phyloP scores from a whole-genome alignment of 2,888 invertebrate genomes.

The Melinaea marsaeus region DNA sequence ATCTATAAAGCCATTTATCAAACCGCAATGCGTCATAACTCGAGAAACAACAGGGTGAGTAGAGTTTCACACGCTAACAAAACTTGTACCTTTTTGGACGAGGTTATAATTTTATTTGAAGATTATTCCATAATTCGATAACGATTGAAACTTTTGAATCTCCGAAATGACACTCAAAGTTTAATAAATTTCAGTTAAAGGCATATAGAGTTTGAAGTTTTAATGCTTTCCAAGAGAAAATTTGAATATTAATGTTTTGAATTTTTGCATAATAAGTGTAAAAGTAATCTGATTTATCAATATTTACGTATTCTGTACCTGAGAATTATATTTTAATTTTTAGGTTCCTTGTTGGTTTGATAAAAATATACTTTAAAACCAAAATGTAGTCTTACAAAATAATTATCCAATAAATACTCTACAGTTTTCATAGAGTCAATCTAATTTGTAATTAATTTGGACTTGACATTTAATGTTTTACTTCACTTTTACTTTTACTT shows the following conservation, averaged over 20 bases:
- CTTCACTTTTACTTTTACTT: too few relatives aligned
- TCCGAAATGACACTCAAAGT: constrained; percentile 27
- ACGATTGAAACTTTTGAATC: constrained; percentile 23
- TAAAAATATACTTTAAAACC: too few relatives aligned
- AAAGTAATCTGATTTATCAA: too few relatives aligned
- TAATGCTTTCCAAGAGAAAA: constrained; percentile 20
- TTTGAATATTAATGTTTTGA: neutral
- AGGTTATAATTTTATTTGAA: constrained; percentile 20
- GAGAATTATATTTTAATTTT: too few relatives aligned
- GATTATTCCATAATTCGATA: constrained; percentile 28
- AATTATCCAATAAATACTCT: too few relatives aligned
- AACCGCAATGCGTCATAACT: constrained; percentile 29
- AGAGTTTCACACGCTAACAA: constrained; percentile 15
- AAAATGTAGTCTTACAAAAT: too few relatives aligned
- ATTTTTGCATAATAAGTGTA: too few relatives aligned
- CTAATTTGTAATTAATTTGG: too few relatives aligned
- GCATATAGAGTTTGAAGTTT: constrained; percentile 23
- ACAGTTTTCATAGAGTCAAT: too few relatives aligned
- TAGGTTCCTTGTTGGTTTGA: too few relatives aligned
- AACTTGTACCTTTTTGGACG: constrained; percentile 9
- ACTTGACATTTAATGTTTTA: too few relatives aligned
- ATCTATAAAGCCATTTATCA: neutral
- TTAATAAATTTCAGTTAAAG: constrained; percentile 30
- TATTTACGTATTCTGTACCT: too few relatives aligned
- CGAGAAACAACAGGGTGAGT: constrained; percentile 20